Conservation (phyloP, 1,140 invertebrate species). For the Diploscapter pachys region DNA sequence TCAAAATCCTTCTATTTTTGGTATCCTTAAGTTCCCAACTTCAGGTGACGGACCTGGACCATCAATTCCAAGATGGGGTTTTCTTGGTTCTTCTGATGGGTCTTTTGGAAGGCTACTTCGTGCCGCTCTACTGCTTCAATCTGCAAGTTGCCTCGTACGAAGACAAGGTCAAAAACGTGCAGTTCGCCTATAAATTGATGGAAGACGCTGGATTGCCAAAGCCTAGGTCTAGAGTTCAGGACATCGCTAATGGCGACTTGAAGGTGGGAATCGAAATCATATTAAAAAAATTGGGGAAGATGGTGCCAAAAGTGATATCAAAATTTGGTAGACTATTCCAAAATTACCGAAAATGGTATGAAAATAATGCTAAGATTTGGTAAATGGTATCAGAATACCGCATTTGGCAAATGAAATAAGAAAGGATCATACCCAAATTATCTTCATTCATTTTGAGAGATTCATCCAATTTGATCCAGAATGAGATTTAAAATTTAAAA, state of each 20-base stretch:
- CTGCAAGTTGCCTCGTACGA: constrained; percentile 61
- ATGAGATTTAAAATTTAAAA: too few species aligned
- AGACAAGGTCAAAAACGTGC: constrained; percentile 92
- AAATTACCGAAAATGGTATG: too few species aligned
- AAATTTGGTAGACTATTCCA: too few species aligned
- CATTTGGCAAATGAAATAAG: too few species aligned
- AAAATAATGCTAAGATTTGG: too few species aligned
- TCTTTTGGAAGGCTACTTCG: constrained; percentile 93
- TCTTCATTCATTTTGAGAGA: too few species aligned
- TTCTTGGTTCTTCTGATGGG: constrained; percentile 91
- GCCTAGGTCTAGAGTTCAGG: constrained; percentile 84
- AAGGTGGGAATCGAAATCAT: constrained; percentile 4
- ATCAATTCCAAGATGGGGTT: constrained; percentile 94
- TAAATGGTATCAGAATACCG: too few species aligned
- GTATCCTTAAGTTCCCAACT: background rate
- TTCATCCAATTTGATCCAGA: too few species aligned
- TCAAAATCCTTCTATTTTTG: too few species aligned
- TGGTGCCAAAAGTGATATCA: too few species aligned
- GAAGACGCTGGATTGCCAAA: constrained; percentile 90
- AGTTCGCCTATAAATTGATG: constrained; percentile 95
- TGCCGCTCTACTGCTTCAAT: constrained; percentile 89
- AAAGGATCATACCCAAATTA: too few species aligned
- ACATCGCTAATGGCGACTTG: constrained; percentile 81
- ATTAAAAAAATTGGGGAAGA: too few species aligned
- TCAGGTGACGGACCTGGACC: constrained; percentile 79